phyloP scores from a whole-genome alignment of 23 tunicate genomes.

The Clavelina lepadiformis region DNA sequence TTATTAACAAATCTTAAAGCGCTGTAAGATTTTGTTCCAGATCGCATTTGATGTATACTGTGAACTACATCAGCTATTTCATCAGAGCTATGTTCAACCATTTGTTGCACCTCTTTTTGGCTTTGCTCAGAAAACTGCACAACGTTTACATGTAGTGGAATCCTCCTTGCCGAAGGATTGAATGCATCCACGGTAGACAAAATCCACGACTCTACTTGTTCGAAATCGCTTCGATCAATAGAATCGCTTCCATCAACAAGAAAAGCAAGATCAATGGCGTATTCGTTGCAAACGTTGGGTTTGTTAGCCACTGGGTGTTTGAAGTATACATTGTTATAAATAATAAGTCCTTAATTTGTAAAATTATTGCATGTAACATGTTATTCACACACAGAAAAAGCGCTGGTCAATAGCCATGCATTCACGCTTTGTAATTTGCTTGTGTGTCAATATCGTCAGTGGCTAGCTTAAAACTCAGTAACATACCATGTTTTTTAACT shows the following conservation, averaged over 20 bases:
- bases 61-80: slow-evolving; percentile 32
- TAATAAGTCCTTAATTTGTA: too few species aligned
- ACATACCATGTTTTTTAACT: too few species aligned
- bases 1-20: slow-evolving; percentile 60
- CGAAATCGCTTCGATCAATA: slow-evolving; percentile 72
- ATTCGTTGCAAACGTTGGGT: slow-evolving; percentile 71
- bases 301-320: too few species aligned
- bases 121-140: slow-evolving; percentile 74
- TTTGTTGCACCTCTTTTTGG: slow-evolving; percentile 35
- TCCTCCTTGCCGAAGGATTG: slow-evolving; percentile 18
- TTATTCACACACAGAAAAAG: too few species aligned
- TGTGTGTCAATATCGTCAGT: too few species aligned
- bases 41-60: slow-evolving; percentile 57
- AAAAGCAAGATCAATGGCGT: slow-evolving; percentile 74
- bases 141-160: slow-evolving; percentile 47
- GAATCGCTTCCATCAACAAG: slow-evolving; percentile 91
- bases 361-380: too few species aligned
- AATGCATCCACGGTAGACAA: slow-evolving; percentile 58
- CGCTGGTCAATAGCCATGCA: too few species aligned
- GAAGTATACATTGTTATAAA: too few species aligned
- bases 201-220: slow-evolving; percentile 57
- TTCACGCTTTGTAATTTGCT: too few species aligned
- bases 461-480: too few species aligned
- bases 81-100: slow-evolving; percentile 6
- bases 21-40: slow-evolving; percentile 83